Evolutionary conservation across 2,888 invertebrate species (phyloP).

Genomic region (Allygus modestus): DNA sequence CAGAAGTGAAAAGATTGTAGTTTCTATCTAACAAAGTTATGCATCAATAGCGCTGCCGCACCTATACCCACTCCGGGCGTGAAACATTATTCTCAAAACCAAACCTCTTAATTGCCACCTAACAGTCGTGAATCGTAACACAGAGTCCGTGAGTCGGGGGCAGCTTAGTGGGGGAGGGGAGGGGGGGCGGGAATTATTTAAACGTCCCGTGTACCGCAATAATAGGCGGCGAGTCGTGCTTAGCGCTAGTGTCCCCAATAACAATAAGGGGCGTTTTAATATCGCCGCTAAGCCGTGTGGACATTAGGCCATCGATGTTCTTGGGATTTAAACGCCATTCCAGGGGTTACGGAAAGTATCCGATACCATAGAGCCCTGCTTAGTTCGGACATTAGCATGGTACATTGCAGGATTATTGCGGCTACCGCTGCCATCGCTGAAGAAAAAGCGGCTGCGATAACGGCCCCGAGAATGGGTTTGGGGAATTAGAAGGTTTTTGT

Average conservation of each 20-base stretch:
- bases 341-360: conserved; percentile 42
- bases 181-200: conserved; percentile 59
- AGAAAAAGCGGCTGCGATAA: conserved; percentile 41
- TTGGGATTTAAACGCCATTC: conserved; percentile 40
- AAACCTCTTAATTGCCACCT: conserved; percentile 57
- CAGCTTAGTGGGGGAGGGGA: conserved; percentile 3
- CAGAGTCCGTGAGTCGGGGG: not conserved
- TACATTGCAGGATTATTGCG: conserved; percentile 35
- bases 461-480: not conserved
- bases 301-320: conserved; percentile 41
- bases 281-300: conserved; percentile 23
- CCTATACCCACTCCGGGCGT: too few species aligned
- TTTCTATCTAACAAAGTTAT: too few species aligned
- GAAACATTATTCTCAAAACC: conserved; percentile 57
- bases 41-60: too few species aligned
- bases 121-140: conserved; percentile 36
- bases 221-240: conserved; percentile 38
- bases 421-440: conserved; percentile 21
- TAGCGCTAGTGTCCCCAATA: conserved; percentile 39
- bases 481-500: conserved; percentile 17
- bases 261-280: conserved; percentile 56
- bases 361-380: conserved; percentile 53
- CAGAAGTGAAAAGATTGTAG: too few species aligned
- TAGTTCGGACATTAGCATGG: conserved; percentile 43
- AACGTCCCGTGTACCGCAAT: conserved; percentile 46